phyloP scores from a whole-genome alignment of 2,113 vertebrate species.

The Grammomys surdaster region DNA sequence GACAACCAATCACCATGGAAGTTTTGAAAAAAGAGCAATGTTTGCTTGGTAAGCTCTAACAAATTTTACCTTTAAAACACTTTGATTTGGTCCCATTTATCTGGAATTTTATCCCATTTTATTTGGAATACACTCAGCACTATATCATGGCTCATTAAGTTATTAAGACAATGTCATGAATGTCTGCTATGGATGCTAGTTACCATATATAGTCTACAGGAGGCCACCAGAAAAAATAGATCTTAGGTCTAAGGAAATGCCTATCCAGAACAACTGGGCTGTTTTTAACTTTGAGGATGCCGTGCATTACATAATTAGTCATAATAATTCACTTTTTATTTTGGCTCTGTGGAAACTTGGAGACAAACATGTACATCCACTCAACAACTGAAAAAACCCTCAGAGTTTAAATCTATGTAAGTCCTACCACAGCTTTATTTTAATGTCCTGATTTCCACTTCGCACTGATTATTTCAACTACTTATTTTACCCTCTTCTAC shows the following conservation, averaged over 20 bases:
- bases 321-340: background rate
- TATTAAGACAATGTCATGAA: background rate
- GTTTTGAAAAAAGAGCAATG: background rate
- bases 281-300: conserved; percentile 20
- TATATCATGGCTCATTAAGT: background rate
- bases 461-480: conserved; percentile 49
- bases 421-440: conserved; percentile 8
- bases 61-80: background rate
- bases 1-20: background rate
- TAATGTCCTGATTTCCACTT: conserved; percentile 12
- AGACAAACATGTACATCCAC: background rate
- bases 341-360: background rate
- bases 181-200: background rate
- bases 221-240: background rate
- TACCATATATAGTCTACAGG: rapidly evolving
- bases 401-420: background rate
- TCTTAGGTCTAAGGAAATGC: background rate
- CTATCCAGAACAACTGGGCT: background rate
- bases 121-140: background rate
- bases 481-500: conserved; percentile 41
- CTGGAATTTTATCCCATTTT: background rate
- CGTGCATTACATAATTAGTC: background rate
- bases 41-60: background rate
- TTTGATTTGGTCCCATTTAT: background rate
- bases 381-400: background rate